phyloP scores from a whole-genome alignment of 1,140 invertebrate species.

The Pachypeltis micranthus region DNA sequence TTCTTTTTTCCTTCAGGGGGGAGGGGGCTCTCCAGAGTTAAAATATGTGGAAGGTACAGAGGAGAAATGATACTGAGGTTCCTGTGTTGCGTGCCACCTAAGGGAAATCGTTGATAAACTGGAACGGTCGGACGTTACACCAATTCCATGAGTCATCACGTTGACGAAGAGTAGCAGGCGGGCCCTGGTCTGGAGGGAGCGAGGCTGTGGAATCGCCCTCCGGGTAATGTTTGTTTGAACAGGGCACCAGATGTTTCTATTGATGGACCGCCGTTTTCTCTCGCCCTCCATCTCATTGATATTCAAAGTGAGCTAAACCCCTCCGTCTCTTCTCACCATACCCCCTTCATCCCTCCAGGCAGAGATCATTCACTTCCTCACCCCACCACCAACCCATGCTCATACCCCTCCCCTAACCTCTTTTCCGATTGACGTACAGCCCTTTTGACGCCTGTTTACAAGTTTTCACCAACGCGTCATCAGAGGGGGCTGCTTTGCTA shows the following conservation, averaged over 20 bases:
- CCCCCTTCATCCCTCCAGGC: too few relatives aligned
- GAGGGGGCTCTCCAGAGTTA: too few relatives aligned
- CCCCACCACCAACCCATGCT: too few relatives aligned
- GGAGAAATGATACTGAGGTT: too few relatives aligned
- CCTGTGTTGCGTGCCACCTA: too few relatives aligned
- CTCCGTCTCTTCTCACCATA: background rate
- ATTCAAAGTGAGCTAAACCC: slow-evolving; percentile 1
- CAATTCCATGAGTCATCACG: too few relatives aligned
- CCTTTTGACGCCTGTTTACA: slow-evolving; percentile 3
- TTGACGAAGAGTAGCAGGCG: too few relatives aligned
- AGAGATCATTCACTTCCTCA: too few relatives aligned
- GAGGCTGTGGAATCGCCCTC: background rate
- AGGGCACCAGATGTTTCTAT: slow-evolving; percentile 6
- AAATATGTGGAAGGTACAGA: too few relatives aligned
- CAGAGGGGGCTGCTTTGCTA: background rate
- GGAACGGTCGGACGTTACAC: too few relatives aligned
- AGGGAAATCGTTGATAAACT: too few relatives aligned
- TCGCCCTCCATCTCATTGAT: background rate
- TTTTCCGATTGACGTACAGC: background rate
- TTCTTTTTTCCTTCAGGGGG: too few relatives aligned
- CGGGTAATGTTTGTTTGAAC: slow-evolving; percentile 7
- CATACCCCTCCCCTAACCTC: background rate
- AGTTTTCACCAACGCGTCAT: background rate
- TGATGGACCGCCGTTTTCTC: background rate
- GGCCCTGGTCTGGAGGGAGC: background rate